Conservation (phyloP, 2,797 vertebrate species). For the Coracias cyanogaster region DNA sequence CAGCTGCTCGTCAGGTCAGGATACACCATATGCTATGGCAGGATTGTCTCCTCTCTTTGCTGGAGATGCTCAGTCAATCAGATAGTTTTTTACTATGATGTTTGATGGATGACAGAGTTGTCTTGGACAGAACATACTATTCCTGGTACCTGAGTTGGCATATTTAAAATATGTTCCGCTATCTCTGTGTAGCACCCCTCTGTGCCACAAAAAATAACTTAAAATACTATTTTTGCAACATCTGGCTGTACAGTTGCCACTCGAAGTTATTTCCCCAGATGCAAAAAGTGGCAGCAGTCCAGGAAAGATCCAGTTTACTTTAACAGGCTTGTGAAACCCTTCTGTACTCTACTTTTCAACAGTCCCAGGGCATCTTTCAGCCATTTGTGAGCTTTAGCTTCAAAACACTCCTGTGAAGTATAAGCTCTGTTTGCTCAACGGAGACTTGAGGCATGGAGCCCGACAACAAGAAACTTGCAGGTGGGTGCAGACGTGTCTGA, state of each 20-base stretch:
- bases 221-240: conserved; percentile 13
- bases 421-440: neutral
- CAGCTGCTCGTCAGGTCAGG: neutral
- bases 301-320: conserved; percentile 44
- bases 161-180: neutral
- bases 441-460: neutral
- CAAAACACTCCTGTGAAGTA: neutral
- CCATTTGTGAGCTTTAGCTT: neutral
- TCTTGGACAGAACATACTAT: neutral
- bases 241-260: conserved; percentile 53
- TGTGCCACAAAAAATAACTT: neutral
- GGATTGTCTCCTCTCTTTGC: neutral
- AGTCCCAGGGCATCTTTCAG: conserved; percentile 6
- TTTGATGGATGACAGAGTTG: neutral
- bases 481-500: neutral
- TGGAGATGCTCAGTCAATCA: neutral
- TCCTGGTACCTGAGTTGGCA: neutral
- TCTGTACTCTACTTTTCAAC: neutral
- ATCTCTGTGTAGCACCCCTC: neutral
- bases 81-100: neutral
- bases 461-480: neutral
- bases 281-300: conserved; percentile 45
- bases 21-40: conserved; percentile 1
- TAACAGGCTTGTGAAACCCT: neutral
- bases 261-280: conserved; percentile 53